Base-by-base conservation (phyloP, 2,113 vertebrate species). In the Pluvialis apricaria region DNA sequence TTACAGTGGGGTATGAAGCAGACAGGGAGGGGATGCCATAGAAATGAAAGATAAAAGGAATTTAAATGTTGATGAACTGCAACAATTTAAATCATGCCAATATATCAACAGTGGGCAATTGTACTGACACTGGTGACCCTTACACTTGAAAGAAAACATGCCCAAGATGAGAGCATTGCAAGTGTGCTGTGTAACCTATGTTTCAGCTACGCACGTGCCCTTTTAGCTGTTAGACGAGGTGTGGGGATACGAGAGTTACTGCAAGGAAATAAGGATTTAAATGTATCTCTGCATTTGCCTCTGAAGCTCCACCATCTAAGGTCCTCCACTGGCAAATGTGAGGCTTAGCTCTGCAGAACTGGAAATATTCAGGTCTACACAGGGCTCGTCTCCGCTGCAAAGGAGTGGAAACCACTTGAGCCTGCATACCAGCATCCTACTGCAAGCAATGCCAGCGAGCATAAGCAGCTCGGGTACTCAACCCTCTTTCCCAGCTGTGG, bases 31-130 rank as follows among this genome's bases (percentile, higher is more conserved):
- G 45, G 44, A 87, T 82, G 83, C 70, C 81, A 84, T 73, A 89
- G 88, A 92, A 91, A 57, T 31, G 36, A 79, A 72, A 78, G 62
- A 49, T 82, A 68, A 83, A 87, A 81, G 76, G 80, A 92, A 87
- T 92, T 69, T 92, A 65, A 86, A 91, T 65, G 78, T 75, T 89
- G 82, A 90, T 83, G 76, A 73, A 86, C 60, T 80, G 15, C 51
- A 47, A 51, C 47, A 25, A 14, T 83, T 90, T 83, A 64, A 83
- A 78, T 65, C 76, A 44, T 36, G 72, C n/a, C 31, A 78, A 66
- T 70, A 44, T 15, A 58, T 73, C n/a, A 68, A 55, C 18, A 71
- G 34, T 15, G 24, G 34, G 21, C 61, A 47, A 29, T 5, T 42
- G 29, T 22, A 66, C 19, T 54, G 58, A 78, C 45, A 49, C 12